Base-by-base conservation (phyloP, 2,888 invertebrate species). In the Steromphala cineraria region DNA sequence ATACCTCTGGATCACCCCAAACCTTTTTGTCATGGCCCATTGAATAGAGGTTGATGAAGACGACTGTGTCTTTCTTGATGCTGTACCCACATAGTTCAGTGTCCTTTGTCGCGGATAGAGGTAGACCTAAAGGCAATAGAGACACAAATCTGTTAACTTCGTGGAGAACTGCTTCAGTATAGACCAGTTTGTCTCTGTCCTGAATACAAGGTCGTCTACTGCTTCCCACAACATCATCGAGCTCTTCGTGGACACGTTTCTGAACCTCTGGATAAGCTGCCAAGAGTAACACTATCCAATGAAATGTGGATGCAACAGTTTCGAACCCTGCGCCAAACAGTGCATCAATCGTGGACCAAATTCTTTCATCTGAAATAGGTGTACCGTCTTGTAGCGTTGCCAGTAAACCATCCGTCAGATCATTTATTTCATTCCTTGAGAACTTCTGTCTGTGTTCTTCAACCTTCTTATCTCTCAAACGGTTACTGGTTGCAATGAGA, bases 271-370 rank as follows among this genome's bases (percentile, higher is more conserved):
- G 86, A 55, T 84, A 79, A 0, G 81, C 80, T 19, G 83, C 81
- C 84, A 88, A 81, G 74, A 83, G 85, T 5, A 89, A 81, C 10
- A 87, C 67, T 0, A 78, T 31, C 87, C 88, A 90, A 5, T 79
- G 31, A 13, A 89, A n/a, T 7, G 86, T 80, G 13, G 77, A 79
- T 17, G 85, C 80, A 5, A 87, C 82, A 5, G 88, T 90, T 56
- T 88, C 89, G 28, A 87, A 80, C 0, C 90, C 90, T 71, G 88
- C 89, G 36, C 86, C 87, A 17, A 89, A 81, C 55, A 87, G 79
- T 8, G 85, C 87, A 52, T 80, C 79, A 13, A 87, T 31, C n/a
- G 36, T 71, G 15, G 31, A 36, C 19, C 28, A 71, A 40, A 71
- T 71, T 36, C 71, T 31, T 46, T 46, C 46, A 5, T 46, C 46